Evolutionary conservation across 2,888 invertebrate species (phyloP).

Genomic region (Catonia carolina): DNA sequence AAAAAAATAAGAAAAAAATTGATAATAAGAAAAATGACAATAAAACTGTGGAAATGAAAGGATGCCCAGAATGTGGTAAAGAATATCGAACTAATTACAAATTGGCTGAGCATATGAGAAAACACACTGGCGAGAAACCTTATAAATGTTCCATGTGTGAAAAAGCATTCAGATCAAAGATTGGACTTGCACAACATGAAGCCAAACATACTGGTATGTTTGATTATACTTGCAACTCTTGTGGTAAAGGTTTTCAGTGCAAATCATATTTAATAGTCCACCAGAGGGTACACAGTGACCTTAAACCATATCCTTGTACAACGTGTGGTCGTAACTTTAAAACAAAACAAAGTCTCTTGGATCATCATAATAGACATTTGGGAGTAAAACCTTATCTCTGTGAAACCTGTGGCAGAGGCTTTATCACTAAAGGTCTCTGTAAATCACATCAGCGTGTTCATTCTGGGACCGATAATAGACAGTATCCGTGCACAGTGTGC

Average conservation of each 20-base stretch:
- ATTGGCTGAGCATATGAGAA: constrained; percentile 52
- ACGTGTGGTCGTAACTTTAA: constrained; percentile 53
- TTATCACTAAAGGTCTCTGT: constrained; percentile 54
- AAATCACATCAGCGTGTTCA: constrained; percentile 54
- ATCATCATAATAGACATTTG: constrained; percentile 54
- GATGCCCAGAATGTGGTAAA: constrained; percentile 52
- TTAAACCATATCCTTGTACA: constrained; percentile 52
- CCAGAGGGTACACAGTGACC: constrained; percentile 53
- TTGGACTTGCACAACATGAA: constrained; percentile 53
- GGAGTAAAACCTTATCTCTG: constrained; percentile 55
- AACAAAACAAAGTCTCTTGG: constrained; percentile 52
- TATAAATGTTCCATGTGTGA: constrained; percentile 51
- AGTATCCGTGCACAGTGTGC: constrained; percentile 53
- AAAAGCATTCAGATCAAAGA: constrained; percentile 54
- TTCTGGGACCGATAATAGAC: constrained; percentile 52
- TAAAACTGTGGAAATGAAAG: constrained; percentile 44
- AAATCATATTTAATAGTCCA: constrained; percentile 55
- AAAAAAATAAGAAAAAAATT: constrained; percentile 31
- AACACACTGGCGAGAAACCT: constrained; percentile 54
- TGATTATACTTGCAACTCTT: constrained; percentile 51
- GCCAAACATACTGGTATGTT: constrained; percentile 55
- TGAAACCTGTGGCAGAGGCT: constrained; percentile 51
- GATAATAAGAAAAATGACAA: constrained; percentile 33
- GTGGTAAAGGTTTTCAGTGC: constrained; percentile 56
- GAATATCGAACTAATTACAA: constrained; percentile 54